A percentile compares a stretch with the other conserved stretches of the same genome.
phyloP scores from a whole-genome alignment of 2,113 vertebrate genomes.

The Pantherophis guttatus region DNA sequence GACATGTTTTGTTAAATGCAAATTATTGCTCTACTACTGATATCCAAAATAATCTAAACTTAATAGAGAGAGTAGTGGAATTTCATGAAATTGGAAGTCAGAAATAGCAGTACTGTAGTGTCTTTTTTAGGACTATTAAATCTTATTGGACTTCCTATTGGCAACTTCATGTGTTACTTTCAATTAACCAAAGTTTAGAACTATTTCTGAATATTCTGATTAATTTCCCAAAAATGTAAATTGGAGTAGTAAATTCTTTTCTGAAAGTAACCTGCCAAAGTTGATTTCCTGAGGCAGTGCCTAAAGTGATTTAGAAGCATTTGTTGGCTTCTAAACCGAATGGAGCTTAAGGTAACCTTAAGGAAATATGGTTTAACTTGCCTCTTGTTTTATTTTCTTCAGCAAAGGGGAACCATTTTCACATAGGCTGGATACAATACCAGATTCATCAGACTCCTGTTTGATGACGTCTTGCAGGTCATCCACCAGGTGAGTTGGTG shows the following conservation, averaged over 20 bases:
- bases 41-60: conserved; percentile 55
- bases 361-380: conserved; percentile 61
- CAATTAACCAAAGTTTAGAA: neutral
- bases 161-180: neutral
- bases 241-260: conserved; percentile 16
- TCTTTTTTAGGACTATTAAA: neutral
- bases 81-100: conserved; percentile 54
- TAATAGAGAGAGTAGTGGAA: conserved; percentile 55
- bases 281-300: neutral
- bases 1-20: conserved; percentile 56
- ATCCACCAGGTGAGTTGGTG: conserved; percentile 80
- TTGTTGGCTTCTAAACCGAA: conserved; percentile 46
- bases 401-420: conserved; percentile 82
- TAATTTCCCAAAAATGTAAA: neutral
- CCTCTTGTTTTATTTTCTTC: conserved; percentile 99
- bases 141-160: neutral
- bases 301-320: conserved; percentile 43
- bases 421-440: conserved; percentile 75
- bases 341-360: conserved; percentile 53
- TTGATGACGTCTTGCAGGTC: conserved; percentile 89
- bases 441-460: conserved; percentile 90
- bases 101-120: conserved; percentile 8
- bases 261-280: neutral
- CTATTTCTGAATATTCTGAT: neutral
- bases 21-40: conserved; percentile 55